These are phyloP conservation scores for Capricornis sumatraensis DNA, from an alignment of 2,113 vertebrate genomes.

Conservation along the genomic window DNA sequence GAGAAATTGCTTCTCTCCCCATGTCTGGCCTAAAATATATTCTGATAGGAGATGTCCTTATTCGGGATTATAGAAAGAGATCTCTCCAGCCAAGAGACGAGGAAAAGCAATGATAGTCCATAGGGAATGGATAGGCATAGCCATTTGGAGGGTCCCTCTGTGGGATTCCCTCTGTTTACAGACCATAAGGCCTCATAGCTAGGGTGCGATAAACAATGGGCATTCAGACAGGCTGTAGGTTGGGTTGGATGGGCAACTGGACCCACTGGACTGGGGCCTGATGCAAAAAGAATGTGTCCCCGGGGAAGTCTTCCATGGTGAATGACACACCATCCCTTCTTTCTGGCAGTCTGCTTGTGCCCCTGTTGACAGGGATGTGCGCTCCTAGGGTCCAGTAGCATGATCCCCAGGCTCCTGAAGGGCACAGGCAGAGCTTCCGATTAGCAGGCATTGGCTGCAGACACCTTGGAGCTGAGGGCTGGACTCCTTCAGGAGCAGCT, in stretches of 20 bases:
- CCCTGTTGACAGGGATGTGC: accelerated
- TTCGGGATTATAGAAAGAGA: not conserved
- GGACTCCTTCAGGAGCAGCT: not conserved
- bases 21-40: not conserved
- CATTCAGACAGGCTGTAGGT: not conserved
- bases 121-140: not conserved
- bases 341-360: not conserved
- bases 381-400: not conserved
- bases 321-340: not conserved
- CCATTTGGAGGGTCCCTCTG: not conserved
- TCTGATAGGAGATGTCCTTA: not conserved
- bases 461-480: not conserved
- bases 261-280: not conserved
- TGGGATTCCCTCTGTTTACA: not conserved
- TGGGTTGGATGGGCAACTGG: not conserved
- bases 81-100: not conserved
- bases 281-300: not conserved
- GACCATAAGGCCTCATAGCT: not conserved
- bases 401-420: not conserved
- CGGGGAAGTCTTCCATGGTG: not conserved
- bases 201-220: not conserved
- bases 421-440: not conserved
- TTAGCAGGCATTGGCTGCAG: not conserved
- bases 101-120: not conserved
- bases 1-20: not conserved